Evolutionary conservation across 2,888 invertebrate genomes (phyloP).

Genomic region (Clunio marinus): DNA sequence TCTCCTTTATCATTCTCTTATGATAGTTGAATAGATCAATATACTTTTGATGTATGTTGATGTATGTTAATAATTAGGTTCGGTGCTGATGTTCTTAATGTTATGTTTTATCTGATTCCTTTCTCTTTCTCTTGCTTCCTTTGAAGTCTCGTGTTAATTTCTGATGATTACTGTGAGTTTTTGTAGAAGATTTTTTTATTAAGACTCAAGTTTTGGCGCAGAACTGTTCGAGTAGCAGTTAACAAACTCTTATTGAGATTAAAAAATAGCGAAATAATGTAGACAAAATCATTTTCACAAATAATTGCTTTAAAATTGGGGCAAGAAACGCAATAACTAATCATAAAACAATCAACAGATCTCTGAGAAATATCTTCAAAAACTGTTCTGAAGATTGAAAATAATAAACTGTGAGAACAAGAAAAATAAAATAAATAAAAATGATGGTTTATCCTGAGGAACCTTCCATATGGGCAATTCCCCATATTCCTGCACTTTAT

Average conservation of each 20-base stretch:
- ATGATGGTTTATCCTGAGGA: constrained; percentile 52
- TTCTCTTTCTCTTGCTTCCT: no score
- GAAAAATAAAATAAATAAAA: constrained; percentile 2
- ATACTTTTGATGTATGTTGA: background rate
- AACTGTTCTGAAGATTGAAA: background rate
- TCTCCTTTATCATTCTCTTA: background rate
- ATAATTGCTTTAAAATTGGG: constrained; percentile 4
- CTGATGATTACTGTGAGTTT: background rate
- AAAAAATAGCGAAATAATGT: background rate
- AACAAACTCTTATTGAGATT: background rate
- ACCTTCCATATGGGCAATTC: constrained; percentile 50
- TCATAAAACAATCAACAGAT: background rate
- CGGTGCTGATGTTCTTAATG: background rate
- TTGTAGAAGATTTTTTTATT: background rate
- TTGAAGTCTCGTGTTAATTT: background rate
- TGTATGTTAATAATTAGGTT: constrained; percentile 11
- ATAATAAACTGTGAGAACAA: background rate
- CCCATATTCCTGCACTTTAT: constrained; percentile 49
- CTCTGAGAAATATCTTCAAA: background rate
- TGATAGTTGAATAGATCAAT: constrained; percentile 5
- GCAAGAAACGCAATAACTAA: background rate
- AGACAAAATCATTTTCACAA: constrained; percentile 13
- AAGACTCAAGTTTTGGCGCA: background rate
- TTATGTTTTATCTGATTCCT: no score
- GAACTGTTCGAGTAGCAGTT: no score